Conservation (phyloP, 23 tunicate species). For the Styela clava region DNA sequence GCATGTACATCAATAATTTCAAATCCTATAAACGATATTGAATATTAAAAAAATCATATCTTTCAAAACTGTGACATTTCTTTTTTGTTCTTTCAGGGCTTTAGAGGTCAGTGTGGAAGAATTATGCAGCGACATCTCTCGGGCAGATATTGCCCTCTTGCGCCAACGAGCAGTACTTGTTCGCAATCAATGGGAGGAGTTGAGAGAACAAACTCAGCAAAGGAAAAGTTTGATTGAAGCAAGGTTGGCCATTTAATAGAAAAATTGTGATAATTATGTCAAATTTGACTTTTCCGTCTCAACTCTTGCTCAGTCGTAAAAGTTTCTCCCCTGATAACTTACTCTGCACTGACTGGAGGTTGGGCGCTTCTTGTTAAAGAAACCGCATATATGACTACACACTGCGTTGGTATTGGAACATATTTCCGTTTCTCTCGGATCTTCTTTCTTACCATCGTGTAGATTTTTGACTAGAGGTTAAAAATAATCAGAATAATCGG, state of each 20-base stretch:
- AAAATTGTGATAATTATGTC: neutral
- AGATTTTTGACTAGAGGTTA: too few species aligned
- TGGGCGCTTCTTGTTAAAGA: too few species aligned
- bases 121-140: conserved; percentile 16
- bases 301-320: neutral
- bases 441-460: too few species aligned
- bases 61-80: too few species aligned
- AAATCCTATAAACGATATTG: too few species aligned
- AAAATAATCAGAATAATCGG: too few species aligned
- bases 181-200: conserved; percentile 35
- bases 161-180: conserved; percentile 38
- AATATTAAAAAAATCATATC: too few species aligned
- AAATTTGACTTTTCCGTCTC: neutral
- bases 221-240: conserved; percentile 31
- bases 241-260: conserved; percentile 36
- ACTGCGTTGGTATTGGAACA: too few species aligned
- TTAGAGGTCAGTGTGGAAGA: conserved; percentile 19
- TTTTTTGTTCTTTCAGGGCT: conserved; percentile 12
- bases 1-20: too few species aligned
- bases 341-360: too few species aligned
- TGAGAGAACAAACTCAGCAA: conserved; percentile 29
- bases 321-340: neutral
- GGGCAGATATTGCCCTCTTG: conserved; percentile 27
- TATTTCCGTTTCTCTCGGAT: too few species aligned
- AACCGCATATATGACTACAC: too few species aligned